Percentiles rank a stretch among this genome's conserved stretches.
Evolutionary conservation across 2,113 vertebrate species (phyloP).

Genomic region (Brachirus orientalis): DNA sequence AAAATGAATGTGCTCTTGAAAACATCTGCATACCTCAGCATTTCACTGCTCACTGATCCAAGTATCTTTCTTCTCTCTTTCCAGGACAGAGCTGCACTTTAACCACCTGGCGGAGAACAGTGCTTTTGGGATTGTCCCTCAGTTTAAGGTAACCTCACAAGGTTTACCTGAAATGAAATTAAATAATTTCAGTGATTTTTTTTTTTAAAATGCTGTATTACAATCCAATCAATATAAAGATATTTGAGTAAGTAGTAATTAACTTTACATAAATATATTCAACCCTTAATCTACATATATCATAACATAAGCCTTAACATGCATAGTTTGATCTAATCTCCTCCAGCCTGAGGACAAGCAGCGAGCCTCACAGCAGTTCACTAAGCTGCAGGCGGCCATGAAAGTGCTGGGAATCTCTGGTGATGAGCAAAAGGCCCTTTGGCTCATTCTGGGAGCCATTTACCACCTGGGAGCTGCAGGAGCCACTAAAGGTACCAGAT

Average conservation of each 20-base stretch:
- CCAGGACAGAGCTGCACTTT: conserved; percentile 95
- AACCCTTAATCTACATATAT: no score
- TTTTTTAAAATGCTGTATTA: not conserved
- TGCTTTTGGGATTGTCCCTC: conserved; percentile 88
- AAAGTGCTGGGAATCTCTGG: conserved; percentile 91
- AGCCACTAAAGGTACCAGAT: conserved; percentile 92
- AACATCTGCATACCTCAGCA: not conserved
- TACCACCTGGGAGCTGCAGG: conserved; percentile 95
- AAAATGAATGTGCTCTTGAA: not conserved
- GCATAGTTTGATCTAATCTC: conserved; percentile 2
- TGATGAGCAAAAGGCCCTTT: conserved; percentile 92
- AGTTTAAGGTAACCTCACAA: conserved; percentile 85
- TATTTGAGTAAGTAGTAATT: not conserved
- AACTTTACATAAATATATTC: not conserved
- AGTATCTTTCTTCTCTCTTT: not conserved
- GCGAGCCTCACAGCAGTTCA: conserved; percentile 92
- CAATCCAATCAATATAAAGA: not conserved
- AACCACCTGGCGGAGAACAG: conserved; percentile 95
- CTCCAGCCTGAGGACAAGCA: conserved; percentile 93
- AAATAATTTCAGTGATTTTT: not conserved
- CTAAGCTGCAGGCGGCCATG: conserved; percentile 96
- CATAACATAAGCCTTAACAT: no score
- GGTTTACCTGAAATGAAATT: not conserved
- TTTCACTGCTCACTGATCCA: not conserved
- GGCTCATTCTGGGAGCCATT: conserved; percentile 90